Conservation (phyloP, 2,797 vertebrate genomes). For the Myotis pilosus region DNA sequence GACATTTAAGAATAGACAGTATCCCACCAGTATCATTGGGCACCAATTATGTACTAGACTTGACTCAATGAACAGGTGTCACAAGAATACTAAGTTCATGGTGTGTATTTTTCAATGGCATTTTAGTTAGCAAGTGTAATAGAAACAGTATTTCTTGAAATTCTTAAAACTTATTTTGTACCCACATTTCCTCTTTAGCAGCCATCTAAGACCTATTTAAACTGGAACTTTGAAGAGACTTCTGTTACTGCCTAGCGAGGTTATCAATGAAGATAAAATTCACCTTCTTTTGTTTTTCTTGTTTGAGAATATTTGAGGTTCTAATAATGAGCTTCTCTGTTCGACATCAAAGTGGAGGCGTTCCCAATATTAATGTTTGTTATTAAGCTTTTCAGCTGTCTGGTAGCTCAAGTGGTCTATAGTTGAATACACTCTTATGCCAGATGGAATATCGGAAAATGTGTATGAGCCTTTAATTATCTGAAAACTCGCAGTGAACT, state of each 20-base stretch:
- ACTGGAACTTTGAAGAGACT: background rate
- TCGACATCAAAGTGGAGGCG: constrained; percentile 60
- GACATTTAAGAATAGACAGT: background rate
- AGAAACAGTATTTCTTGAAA: background rate
- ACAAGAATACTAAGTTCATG: background rate
- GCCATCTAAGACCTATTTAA: background rate
- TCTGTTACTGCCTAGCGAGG: background rate
- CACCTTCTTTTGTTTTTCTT: constrained; percentile 36
- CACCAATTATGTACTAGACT: background rate
- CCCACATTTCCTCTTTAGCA: background rate
- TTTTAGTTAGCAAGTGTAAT: background rate
- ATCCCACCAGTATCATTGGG: background rate
- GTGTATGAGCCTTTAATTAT: constrained; percentile 84
- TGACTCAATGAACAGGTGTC: background rate
- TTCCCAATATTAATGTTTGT: constrained; percentile 72
- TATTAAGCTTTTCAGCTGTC: constrained; percentile 74
- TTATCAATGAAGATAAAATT: background rate
- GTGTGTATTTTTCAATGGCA: background rate
- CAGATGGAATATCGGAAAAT: constrained; percentile 82
- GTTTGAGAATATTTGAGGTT: constrained; percentile 43
- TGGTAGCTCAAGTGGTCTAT: constrained; percentile 74
- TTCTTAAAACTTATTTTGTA: background rate
- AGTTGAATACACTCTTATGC: constrained; percentile 76
- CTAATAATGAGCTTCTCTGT: constrained; percentile 46
- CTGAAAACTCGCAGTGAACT: constrained; percentile 82